Evolutionary conservation across 2,797 vertebrate genomes (phyloP), one percentile per base, ranked within the genome.

Genomic region (Glossophaga mutica): DNA sequence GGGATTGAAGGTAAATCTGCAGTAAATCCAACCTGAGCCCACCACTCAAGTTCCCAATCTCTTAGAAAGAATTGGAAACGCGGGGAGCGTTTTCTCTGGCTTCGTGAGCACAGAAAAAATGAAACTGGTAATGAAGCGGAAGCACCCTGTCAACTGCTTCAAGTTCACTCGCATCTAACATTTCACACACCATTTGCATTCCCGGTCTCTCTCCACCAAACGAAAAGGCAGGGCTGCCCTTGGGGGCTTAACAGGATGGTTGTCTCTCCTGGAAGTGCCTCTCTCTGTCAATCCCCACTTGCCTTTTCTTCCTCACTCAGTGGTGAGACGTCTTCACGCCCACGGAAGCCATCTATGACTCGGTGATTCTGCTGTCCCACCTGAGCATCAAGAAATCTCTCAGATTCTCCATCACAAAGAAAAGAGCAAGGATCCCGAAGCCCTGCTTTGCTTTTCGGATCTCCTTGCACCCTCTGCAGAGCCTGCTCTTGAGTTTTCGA

Each of bases 91-190:
- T 93, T 90, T 81, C 94, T 86, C n/a, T 12, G 74, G 50, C 73
- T 71, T 74, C 62, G 26, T 5, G 59, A 44, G 83, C 52, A 93
- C 62, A 89, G 85, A 68, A 84, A 76, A 86, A 93, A 92, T 19
- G 42, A 84, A 95, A 78, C 9, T 65, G 85, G 68, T 78, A 94
- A 94, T 91, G 89, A 95, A 83, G 82, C 88, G 76, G 95, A 96
- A 93, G 71, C 39, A 12, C 76, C 68, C 5, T 15, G 65, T 83
- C 95, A 71, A 1, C 14, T 71, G 92, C 78, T 94, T 94, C 70
- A 79, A 88, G 39, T 97, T 96, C 86, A 78, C 34, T 71, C 89
- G 59, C 94, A 67, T 85, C 87, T 95, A 95, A 71, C 93, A 84
- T 89, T 96, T 95, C 83, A 89, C 89, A 93, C 83, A 46, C 74